A percentile compares a stretch with the other conserved stretches of the same genome.
Conservation (phyloP, 2,888 invertebrate genomes). For the Latrodectus hesperus region DNA sequence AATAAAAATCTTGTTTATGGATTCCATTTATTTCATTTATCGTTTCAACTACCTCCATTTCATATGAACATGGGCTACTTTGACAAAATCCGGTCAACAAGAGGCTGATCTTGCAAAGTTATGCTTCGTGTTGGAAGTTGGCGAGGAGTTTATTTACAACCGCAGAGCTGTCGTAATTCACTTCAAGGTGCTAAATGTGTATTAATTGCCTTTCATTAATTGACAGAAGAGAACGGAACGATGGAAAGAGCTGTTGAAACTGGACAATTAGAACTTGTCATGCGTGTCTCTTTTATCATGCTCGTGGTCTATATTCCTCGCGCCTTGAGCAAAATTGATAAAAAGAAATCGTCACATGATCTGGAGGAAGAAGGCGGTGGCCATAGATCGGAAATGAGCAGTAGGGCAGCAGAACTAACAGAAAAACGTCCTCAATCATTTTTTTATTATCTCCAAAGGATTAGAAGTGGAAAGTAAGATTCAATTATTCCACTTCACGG, state of each 20-base stretch:
- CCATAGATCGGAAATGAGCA: slow-evolving; percentile 46
- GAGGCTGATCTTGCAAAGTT: not conserved
- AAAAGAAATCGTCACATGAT: not conserved
- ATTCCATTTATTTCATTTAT: too few relatives aligned
- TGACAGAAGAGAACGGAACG: not conserved
- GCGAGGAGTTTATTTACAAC: too few relatives aligned
- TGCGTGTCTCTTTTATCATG: slow-evolving; percentile 5
- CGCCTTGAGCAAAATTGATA: not conserved
- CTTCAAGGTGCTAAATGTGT: not conserved
- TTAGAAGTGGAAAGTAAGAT: slow-evolving; percentile 23
- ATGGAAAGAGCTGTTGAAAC: not conserved
- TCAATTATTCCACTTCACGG: slow-evolving; percentile 64
- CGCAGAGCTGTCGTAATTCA: not conserved
- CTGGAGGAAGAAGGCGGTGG: slow-evolving; percentile 23
- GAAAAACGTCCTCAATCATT: slow-evolving; percentile 38
- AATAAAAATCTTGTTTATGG: too few relatives aligned
- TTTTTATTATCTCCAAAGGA: slow-evolving; percentile 4
- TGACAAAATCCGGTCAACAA: too few relatives aligned
- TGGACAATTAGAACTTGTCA: slow-evolving; percentile 31
- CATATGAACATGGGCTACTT: too few relatives aligned
- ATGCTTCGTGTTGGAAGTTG: not conserved
- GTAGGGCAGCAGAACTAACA: slow-evolving; percentile 33
- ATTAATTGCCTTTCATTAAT: not conserved
- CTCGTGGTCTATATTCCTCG: not conserved
- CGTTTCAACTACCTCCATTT: too few relatives aligned